Evolutionary conservation across 2,797 vertebrate genomes (phyloP), one percentile per base, ranked within the genome.

Genomic region (Gymnothorax javanicus): DNA sequence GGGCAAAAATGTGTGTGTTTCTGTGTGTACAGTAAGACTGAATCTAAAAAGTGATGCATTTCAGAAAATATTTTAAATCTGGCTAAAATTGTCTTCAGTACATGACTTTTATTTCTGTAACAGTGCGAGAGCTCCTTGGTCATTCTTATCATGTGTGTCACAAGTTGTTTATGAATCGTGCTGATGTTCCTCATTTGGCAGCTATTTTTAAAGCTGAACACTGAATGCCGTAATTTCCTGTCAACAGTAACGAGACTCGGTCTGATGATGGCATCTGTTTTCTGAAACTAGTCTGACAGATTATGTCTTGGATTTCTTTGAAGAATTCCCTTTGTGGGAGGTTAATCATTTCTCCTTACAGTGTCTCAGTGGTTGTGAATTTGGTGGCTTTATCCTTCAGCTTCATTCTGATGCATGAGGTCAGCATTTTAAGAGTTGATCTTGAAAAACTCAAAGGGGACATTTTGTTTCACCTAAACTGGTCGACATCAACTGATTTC

Each of bases 381-480:
- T 88, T 91, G 6, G 91, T 93, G 67, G 87, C 93, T 87, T 93
- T 94, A 89, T 92, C 91, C 92, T 89, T 94, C 23, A 92, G 91
- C 89, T 87, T 94, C 86, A 90, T 94, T 91, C 90, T 95, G 89
- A 86, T 94, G 85, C 89, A 93, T 84, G 92, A 90, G 91, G 92
- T 93, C 88, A 91, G 90, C 57, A 86, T 93, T 92, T 90, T 95
- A 92, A 89, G 92, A 92, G 91, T 88, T 33, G 92, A 94, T 90
- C 90, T 94, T 90, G 87, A 69, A 86, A 92, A 92, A 89, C 92
- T 94, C 90, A 92, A 90, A 90, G 84, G 91, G 91, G 92, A 94
- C 82, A 88, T 94, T 90, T 91, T 91, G 92, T 90, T 87, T 89
- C 91, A 91, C 92, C 93, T 93, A 87, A 94, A 94, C 92, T 92